phyloP scores from a whole-genome alignment of 2,113 vertebrate genomes.

The Pandion haliaetus region DNA sequence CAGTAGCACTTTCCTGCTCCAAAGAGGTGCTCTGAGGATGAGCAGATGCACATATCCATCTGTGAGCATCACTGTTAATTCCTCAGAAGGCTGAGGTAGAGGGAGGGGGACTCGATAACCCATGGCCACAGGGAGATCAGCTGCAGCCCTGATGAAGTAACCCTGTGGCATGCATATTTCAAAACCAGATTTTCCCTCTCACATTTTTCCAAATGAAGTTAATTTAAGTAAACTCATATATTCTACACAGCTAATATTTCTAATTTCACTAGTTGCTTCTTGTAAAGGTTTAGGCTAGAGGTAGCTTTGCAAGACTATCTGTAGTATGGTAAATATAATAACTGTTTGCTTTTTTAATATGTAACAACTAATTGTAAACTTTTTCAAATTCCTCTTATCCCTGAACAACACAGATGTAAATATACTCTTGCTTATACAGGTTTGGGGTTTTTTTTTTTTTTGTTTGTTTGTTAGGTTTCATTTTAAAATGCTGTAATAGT shows the following conservation, averaged over 20 bases:
- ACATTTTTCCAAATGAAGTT: not conserved
- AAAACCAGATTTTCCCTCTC: not conserved
- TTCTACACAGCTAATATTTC: not conserved
- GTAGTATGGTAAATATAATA: not conserved
- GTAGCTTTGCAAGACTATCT: not conserved
- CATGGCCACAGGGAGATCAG: not conserved
- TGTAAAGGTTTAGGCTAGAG: not conserved
- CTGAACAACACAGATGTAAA: not conserved
- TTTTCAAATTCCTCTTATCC: not conserved
- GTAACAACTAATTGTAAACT: not conserved
- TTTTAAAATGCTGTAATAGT: not conserved
- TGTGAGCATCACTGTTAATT: not conserved
- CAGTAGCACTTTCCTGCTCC: not conserved
- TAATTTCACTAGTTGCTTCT: not conserved
- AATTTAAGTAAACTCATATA: not conserved
- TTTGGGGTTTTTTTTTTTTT: not conserved
- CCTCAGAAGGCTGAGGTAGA: not conserved
- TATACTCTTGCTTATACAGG: not conserved
- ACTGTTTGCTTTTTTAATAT: not conserved
- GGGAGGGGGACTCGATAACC: not conserved
- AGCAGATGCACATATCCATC: fast-evolving
- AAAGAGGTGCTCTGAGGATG: not conserved
- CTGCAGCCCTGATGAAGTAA: not conserved
- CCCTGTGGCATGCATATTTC: not conserved
- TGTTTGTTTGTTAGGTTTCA: not conserved